Evolutionary conservation across 2,113 vertebrate species (phyloP), one percentile per base, ranked within the genome.

Genomic region (Pardalotus punctatus): DNA sequence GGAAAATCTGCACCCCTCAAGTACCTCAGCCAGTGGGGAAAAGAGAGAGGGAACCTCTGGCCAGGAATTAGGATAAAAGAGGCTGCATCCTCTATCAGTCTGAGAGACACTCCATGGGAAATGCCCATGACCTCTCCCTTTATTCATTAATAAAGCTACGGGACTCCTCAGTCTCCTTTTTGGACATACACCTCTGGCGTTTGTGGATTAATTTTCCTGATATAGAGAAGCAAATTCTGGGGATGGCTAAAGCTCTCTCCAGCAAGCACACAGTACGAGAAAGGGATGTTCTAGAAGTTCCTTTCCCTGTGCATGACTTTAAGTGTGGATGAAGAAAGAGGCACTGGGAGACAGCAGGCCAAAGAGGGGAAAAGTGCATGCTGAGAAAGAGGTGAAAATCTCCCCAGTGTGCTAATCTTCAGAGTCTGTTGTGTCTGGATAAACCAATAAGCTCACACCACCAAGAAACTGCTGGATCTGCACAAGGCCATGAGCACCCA

Each of bases 401-500:
- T 84, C 45, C 12, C 2, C 33, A 18, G 0, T 47, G 48, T 29
- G 14, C 17, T 35, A 27, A 66, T 42, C 23, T 43, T 79, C 64
- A 61, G 54, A 64, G 27, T 7, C 27, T 70, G 7, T 33, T 90
- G 27, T 73, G 14, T n/a, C 45, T 77, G 23, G n/a, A 78, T 36
- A 31, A 84, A 28, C 33, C 0, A 0, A 15, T 66, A 57, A 50
- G 9, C 24, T 53, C 35, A 48, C n/a, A 58, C 12, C 22, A 64
- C 60, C 78, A 65, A 60, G 69, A 78, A 72, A 28, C 22, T 36
- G 10, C 23, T 27, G 53, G 50, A 33, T 38, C 33, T 54, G 23
- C 14, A 25, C 6, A 38, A 69, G 53, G n/a, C 29, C 21, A 33
- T 1, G 0, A 1, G 8, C 58, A 33, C 15, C 33, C 13, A 1